phyloP scores from a whole-genome alignment of 2,113 vertebrate species.

The Diglossa brunneiventris region DNA sequence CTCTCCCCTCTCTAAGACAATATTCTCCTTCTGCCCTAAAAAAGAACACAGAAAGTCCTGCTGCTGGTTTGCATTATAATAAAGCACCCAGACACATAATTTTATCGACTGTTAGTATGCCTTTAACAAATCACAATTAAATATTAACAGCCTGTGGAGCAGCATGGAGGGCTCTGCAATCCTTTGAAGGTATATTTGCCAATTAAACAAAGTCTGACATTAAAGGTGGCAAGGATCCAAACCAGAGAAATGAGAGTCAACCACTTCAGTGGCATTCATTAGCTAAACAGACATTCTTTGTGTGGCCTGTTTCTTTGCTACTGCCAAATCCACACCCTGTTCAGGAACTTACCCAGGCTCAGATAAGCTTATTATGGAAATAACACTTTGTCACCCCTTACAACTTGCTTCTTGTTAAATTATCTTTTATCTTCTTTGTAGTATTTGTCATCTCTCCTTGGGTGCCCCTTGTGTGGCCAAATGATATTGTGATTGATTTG shows the following conservation, averaged over 20 bases:
- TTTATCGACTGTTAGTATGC: constrained; percentile 74
- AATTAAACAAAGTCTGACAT: constrained; percentile 82
- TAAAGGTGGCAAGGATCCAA: constrained; percentile 83
- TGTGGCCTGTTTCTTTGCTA: constrained; percentile 77
- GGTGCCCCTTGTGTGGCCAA: constrained; percentile 53
- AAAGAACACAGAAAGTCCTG: constrained; percentile 26
- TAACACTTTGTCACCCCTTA: constrained; percentile 81
- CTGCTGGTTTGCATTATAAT: constrained; percentile 64
- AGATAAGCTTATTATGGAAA: constrained; percentile 85
- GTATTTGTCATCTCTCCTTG: constrained; percentile 76
- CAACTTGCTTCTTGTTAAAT: constrained; percentile 80
- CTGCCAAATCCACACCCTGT: constrained; percentile 82
- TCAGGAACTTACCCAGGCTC: constrained; percentile 72
- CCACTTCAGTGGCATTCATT: constrained; percentile 81
- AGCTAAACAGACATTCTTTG: constrained; percentile 81
- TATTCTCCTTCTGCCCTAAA: background rate
- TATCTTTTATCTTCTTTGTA: constrained; percentile 80
- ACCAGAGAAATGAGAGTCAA: constrained; percentile 80
- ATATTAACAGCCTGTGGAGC: constrained; percentile 74
- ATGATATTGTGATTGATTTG: constrained; percentile 23
- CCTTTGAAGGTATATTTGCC: constrained; percentile 82
- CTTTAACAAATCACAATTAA: constrained; percentile 81
- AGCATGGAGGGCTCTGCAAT: constrained; percentile 64
- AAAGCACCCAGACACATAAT: constrained; percentile 65
- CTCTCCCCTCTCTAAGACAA: background rate